A percentile compares a stretch with the other conserved stretches of the same genome.
phyloP scores from a whole-genome alignment of 2,888 invertebrate species.

The Julus scandinavius region DNA sequence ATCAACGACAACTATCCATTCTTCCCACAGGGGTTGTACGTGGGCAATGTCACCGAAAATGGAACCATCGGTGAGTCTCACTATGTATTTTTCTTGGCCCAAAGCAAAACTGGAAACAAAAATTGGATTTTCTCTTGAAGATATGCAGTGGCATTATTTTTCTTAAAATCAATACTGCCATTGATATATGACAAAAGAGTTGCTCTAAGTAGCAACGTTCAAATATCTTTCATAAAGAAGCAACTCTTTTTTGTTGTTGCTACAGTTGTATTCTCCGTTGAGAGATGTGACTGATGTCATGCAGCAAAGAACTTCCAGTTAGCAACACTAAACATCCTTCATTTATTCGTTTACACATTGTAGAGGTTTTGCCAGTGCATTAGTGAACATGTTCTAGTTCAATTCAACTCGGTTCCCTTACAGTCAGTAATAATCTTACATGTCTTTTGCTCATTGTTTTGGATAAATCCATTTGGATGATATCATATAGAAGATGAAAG shows the following conservation, averaged over 20 bases:
- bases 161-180: constrained; percentile 2
- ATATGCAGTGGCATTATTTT: background rate
- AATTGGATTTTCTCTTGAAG: background rate
- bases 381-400: no score
- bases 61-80: constrained; percentile 79
- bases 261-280: no score
- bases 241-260: background rate
- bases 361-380: no score
- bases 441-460: no score
- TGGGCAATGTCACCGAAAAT: constrained; percentile 95
- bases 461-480: no score
- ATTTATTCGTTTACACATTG: no score
- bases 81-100: background rate
- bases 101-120: background rate
- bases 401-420: no score
- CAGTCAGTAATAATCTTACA: no score
- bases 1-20: constrained; percentile 98
- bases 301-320: no score
- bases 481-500: background rate
- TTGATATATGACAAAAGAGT: background rate
- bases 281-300: no score
- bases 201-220: background rate
- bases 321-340: no score
- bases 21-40: constrained; percentile 93
- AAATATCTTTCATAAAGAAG: background rate